A percentile compares a stretch with the other conserved stretches of the same genome.
Conservation (phyloP, 2,888 invertebrate species). For the Hipparchia sbordonii region DNA sequence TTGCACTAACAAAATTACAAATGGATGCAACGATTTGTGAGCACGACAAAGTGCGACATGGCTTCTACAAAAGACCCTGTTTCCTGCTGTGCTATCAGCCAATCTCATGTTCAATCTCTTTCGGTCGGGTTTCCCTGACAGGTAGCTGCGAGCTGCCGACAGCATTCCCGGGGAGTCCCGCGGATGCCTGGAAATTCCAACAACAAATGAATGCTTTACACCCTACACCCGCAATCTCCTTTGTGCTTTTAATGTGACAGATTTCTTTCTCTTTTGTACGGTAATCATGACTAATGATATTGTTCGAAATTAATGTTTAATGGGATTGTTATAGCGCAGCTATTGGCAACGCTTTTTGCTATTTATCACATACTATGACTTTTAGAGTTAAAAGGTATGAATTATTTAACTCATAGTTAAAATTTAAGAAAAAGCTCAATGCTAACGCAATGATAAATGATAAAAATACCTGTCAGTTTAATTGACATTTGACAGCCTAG, state of each 20-base stretch:
- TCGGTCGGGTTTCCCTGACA: constrained; percentile 52
- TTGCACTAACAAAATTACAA: constrained; percentile 44
- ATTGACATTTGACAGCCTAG: too few relatives aligned
- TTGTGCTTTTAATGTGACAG: constrained; percentile 41
- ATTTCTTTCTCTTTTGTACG: constrained; percentile 34
- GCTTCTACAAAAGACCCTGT: constrained; percentile 42
- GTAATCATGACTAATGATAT: constrained; percentile 19
- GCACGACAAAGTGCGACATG: constrained; percentile 41
- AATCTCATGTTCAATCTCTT: constrained; percentile 47
- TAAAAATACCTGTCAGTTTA: too few relatives aligned
- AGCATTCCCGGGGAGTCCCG: constrained; percentile 58
- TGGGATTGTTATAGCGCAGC: background rate
- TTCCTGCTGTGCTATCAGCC: constrained; percentile 44
- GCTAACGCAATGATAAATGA: too few relatives aligned
- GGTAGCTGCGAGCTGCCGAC: constrained; percentile 49
- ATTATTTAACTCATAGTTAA: background rate
- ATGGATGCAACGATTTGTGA: constrained; percentile 45
- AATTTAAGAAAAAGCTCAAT: too few relatives aligned
- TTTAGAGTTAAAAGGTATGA: background rate
- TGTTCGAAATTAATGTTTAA: background rate
- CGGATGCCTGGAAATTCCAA: constrained; percentile 53
- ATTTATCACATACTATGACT: background rate
- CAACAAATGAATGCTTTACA: constrained; percentile 58
- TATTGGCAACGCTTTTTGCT: constrained; percentile 5
- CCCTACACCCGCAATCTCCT: constrained; percentile 45